Percentiles rank a stretch among this genome's conserved stretches.
These are phyloP conservation scores for Chelon labrosus DNA, from an alignment of 2,797 vertebrate genomes.

Conservation along the genomic window DNA sequence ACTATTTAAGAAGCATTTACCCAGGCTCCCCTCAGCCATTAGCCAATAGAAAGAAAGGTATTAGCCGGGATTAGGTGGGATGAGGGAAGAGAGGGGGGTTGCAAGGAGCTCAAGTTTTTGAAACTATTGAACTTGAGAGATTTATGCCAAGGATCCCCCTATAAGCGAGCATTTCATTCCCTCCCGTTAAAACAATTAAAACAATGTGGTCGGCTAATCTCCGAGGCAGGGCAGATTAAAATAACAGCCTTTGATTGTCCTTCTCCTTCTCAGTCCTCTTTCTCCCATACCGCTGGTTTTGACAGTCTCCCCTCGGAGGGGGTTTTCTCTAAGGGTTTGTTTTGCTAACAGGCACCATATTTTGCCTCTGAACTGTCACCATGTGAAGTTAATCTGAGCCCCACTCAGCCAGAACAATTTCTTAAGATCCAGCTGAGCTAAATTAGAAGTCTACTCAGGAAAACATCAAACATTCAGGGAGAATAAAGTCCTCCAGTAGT, in stretches of 20 bases:
- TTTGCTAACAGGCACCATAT: constrained; percentile 85
- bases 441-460: constrained; percentile 49
- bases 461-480: neutral
- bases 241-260: constrained; percentile 87
- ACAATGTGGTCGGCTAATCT: constrained; percentile 89
- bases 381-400: constrained; percentile 79
- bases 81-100: constrained; percentile 81
- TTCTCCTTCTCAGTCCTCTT: constrained; percentile 67
- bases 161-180: constrained; percentile 82
- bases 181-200: constrained; percentile 88
- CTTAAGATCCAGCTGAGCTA: constrained; percentile 45
- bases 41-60: constrained; percentile 89
- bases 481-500: constrained; percentile 1
- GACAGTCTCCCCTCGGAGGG: constrained; percentile 62
- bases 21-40: constrained; percentile 85
- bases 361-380: constrained; percentile 81
- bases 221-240: constrained; percentile 85
- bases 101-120: constrained; percentile 84
- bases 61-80: constrained; percentile 88
- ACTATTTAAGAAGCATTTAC: constrained; percentile 88
- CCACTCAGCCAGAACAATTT: constrained; percentile 44
- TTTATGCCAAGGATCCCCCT: constrained; percentile 84
- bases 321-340: constrained; percentile 77
- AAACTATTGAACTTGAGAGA: constrained; percentile 91
- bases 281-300: constrained; percentile 73